Conservation (phyloP, 2,113 vertebrate genomes). For the Nestor notabilis region DNA sequence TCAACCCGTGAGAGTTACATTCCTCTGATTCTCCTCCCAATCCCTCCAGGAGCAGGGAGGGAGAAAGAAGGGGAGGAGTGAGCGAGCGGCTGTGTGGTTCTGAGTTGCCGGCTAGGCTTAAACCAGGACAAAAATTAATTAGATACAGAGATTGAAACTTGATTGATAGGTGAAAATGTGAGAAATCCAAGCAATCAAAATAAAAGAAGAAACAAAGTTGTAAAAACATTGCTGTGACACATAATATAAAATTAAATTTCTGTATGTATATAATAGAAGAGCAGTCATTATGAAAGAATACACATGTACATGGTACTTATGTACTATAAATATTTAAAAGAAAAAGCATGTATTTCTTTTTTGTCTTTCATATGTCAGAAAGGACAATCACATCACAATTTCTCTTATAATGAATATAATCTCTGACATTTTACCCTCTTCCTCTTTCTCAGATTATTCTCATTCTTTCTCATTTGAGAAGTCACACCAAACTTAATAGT, state of each 20-base stretch:
- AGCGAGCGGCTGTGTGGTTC: no score
- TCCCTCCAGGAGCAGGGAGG: no score
- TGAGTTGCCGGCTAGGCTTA: no score
- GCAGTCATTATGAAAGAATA: neutral
- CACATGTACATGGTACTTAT: neutral
- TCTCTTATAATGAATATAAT: neutral
- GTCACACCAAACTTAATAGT: neutral
- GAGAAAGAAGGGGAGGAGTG: no score
- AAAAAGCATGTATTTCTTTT: neutral
- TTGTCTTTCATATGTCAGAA: neutral
- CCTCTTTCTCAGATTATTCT: neutral
- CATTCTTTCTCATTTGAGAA: neutral
- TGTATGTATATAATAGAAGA: neutral
- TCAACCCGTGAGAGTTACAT: no score
- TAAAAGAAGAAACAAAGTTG: neutral
- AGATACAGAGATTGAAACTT: neutral
- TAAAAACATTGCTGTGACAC: neutral
- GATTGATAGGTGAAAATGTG: neutral
- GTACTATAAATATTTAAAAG: neutral
- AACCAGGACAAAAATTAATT: neutral
- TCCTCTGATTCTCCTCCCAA: no score
- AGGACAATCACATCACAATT: neutral
- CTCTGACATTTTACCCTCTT: neutral
- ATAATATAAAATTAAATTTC: neutral
- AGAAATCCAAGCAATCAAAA: neutral